phyloP scores from a whole-genome alignment of 2,113 vertebrate species.

The Salminus brasiliensis region DNA sequence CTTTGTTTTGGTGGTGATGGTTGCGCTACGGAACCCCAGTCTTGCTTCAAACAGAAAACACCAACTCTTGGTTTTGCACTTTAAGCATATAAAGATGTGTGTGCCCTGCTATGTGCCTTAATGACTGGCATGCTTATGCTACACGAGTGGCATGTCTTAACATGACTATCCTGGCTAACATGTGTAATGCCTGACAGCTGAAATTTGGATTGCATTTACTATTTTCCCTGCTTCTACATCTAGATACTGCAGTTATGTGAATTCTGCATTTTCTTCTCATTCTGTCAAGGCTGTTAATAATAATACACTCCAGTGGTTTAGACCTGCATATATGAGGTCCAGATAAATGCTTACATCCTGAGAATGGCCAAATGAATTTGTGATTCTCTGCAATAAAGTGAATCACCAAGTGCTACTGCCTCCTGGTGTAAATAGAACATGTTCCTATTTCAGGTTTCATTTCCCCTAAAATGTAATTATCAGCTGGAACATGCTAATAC shows the following conservation, averaged over 20 bases:
- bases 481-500: too few species aligned
- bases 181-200: constrained; percentile 6
- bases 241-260: constrained; percentile 8
- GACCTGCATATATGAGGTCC: neutral
- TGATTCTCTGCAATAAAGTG: constrained; percentile 12
- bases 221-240: neutral
- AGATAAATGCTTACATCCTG: constrained; percentile 5
- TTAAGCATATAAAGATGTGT: constrained; percentile 21
- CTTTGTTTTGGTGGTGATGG: constrained; percentile 68
- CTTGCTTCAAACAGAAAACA: neutral
- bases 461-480: too few species aligned
- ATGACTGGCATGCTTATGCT: constrained; percentile 35
- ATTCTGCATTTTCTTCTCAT: constrained; percentile 14
- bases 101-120: constrained; percentile 49
- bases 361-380: neutral
- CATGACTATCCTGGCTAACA: constrained; percentile 21
- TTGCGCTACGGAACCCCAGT: neutral
- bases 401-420: neutral
- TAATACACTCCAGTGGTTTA: neutral
- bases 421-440: constrained; percentile 3
- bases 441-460: neutral
- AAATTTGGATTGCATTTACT: constrained; percentile 7
- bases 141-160: constrained; percentile 10
- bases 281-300: neutral
- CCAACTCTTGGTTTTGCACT: constrained; percentile 12